Evolutionary conservation across 1,140 invertebrate species (phyloP).

Genomic region (Mycetomoellerius zeteki): DNA sequence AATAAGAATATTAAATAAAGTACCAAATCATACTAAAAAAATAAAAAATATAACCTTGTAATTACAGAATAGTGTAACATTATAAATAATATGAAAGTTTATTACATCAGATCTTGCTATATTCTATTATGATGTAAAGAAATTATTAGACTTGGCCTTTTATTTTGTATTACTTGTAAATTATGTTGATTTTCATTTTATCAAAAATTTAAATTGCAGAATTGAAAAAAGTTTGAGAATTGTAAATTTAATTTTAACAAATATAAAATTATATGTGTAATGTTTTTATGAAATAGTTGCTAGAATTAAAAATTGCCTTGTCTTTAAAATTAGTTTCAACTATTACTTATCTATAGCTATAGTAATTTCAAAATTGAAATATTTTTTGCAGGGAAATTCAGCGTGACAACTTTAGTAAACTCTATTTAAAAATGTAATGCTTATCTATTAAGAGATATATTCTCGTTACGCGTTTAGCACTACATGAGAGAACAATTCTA

Average conservation of each 20-base stretch:
- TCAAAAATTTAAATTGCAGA: background rate
- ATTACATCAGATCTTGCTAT: slow-evolving; percentile 27
- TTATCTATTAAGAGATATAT: slow-evolving; percentile 40
- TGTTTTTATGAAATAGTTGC: background rate
- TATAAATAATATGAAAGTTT: slow-evolving; percentile 31
- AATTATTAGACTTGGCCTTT: slow-evolving; percentile 16
- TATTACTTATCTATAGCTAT: background rate
- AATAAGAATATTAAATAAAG: slow-evolving; percentile 32
- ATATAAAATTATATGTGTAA: background rate
- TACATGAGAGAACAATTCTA: background rate
- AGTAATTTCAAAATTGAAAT: slow-evolving; percentile 17
- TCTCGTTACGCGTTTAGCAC: slow-evolving; percentile 24
- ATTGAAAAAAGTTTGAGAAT: background rate
- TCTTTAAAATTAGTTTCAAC: slow-evolving; percentile 9
- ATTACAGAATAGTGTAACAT: slow-evolving; percentile 4
- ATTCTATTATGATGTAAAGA: slow-evolving; percentile 25
- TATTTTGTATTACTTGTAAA: background rate
- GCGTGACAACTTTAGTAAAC: slow-evolving; percentile 55
- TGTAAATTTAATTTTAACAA: background rate
- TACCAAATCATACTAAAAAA: background rate
- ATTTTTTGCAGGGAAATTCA: slow-evolving; percentile 38
- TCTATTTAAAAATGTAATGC: slow-evolving; percentile 58
- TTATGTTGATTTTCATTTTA: slow-evolving; percentile 15
- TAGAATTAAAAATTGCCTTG: background rate
- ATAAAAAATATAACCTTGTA: slow-evolving; percentile 33